Base-by-base conservation (phyloP, 2,888 invertebrate species). In the Seira ritae region DNA sequence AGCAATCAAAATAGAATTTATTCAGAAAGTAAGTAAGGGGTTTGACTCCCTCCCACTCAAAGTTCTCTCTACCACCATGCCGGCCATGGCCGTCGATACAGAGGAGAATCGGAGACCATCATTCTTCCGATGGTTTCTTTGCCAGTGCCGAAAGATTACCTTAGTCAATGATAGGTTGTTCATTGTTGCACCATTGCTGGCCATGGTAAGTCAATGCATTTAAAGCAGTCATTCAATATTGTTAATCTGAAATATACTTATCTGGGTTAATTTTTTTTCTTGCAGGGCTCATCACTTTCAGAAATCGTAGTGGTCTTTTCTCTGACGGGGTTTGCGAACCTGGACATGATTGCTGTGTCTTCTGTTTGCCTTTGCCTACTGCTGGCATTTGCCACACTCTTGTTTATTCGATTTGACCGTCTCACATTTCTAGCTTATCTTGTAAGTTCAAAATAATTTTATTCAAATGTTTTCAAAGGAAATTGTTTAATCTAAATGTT, bases 391-490 rank as follows among this genome's bases (percentile, higher is more conserved):
- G 82, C 85, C 22, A 76, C 82, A 20, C 50, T 85, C 50, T 69
- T 85, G 73, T 85, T 82, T 69, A 85, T 85, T 72, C 70, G 85
- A 79, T 85, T 85, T 82, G 85, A 85, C 73, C 78, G 85, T 23
- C 70, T 85, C 55, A 82, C 85, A 67, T 66, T 85, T 67, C 23
- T 85, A 73, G 85, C 85, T 65, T 85, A 82, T 65, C 82, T 85
- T 66, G 85, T 85, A 68, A 81, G 84, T 77, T n/a, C 10, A 6
- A 6, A 65, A 17, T 6, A 65, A 8, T 10, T 6, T n/a, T 6
- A 69, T 67, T 20, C 23, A 31, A 2, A 31, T 8, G 31, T 31
- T 31, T 31, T 8, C n/a, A n/a, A n/a, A n/a, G n/a, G 65, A 3
- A 60, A 15, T 15, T 31, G 12, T 31, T 60, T 19, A 3, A 65